Base-by-base conservation (phyloP, 1,140 invertebrate species). In the Leucophenga varia region DNA sequence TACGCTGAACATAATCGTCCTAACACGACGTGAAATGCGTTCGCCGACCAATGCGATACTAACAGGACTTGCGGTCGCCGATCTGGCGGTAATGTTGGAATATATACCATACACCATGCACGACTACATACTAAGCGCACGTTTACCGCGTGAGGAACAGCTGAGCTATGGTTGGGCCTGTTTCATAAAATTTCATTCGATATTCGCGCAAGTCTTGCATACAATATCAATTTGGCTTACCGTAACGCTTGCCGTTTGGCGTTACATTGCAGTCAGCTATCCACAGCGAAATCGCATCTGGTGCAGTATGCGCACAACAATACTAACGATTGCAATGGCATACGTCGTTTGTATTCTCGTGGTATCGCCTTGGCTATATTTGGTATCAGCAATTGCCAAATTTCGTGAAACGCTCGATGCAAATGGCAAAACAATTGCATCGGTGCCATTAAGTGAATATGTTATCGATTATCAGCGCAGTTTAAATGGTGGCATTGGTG, bases 211-310 rank as follows among this genome's bases (percentile, higher is more conserved):
- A 75, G 89, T 93, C 1, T 86, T 87, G 63, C 94, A 97, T 73
- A 95, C 93, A 0, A 90, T 95, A 32, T 93, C 92, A 0, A 95
- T 95, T 43, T 95, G 90, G 84, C 72, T 97, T 45, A 95, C 93
- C 0, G 87, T 97, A 0, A 90, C 90, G 1, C 72, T 97, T 28
- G 94, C 94, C 1, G 85, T 97, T 4, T 97, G 95, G 90, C 79
- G 94, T 4, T 97, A 93, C 70, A 86, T 97, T 13, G 92, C 91
- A 1, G 90, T 95, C 1, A 87, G 84, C 2, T 84, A 85, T 74
- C 89, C 90, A 0, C 87, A 91, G 47, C 80, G 81, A 21, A 89
- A 90, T 76, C 78, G 83, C 19, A 82, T 85, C 22, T 89, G 88
- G 84, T 93, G 90, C 60, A 88, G 82, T 46, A 86, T 88, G 74